Evolutionary conservation across 2,888 invertebrate species (phyloP).

Genomic region (Kuschelorhynchus macadamiae): DNA sequence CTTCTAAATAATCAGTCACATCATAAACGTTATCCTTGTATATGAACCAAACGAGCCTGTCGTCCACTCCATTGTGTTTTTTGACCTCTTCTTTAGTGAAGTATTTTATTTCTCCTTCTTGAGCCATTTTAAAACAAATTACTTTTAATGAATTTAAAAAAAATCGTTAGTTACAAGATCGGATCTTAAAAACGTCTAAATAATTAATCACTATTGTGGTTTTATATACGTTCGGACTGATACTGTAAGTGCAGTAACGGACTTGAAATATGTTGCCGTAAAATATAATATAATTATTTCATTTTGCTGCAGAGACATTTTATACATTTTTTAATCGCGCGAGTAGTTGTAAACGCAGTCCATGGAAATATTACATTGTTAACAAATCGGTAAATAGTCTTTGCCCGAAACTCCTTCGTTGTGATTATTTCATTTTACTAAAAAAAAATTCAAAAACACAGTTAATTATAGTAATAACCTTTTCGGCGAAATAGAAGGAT

Average conservation of each 20-base stretch:
- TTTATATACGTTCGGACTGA: slow-evolving; percentile 1
- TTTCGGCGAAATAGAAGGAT: no score
- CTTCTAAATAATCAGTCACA: slow-evolving; percentile 74
- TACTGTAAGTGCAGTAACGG: slow-evolving; percentile 2
- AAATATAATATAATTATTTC: no score
- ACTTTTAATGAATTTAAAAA: neutral
- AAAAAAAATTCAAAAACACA: no score
- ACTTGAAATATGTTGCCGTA: neutral
- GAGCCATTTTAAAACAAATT: slow-evolving; percentile 29
- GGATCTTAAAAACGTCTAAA: slow-evolving; percentile 13
- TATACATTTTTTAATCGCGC: no score
- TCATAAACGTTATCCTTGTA: slow-evolving; percentile 79
- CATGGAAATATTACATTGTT: no score
- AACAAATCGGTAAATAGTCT: no score
- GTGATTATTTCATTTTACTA: no score
- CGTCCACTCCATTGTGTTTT: slow-evolving; percentile 72
- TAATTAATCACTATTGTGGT: slow-evolving; percentile 3
- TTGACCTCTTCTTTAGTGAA: slow-evolving; percentile 72
- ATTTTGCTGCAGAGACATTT: no score
- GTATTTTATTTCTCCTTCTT: slow-evolving; percentile 44
- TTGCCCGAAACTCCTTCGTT: no score
- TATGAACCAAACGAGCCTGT: slow-evolving; percentile 75
- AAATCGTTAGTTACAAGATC: neutral
- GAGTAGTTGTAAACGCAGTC: no score
- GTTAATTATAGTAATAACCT: no score